Conservation (phyloP, 1,140 invertebrate genomes). For the Charaxes varanes region DNA sequence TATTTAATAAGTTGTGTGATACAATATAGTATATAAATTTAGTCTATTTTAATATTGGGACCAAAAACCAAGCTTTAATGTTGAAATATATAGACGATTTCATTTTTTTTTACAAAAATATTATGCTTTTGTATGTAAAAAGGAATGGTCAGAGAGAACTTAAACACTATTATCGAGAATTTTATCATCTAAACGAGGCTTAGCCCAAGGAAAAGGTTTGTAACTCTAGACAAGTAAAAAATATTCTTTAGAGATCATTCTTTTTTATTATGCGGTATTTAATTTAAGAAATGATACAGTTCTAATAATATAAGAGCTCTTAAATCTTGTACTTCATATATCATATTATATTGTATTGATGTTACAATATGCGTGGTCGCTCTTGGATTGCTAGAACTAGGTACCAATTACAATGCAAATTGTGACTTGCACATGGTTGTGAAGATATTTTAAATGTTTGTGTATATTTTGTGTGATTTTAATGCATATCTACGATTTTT, state of each 20-base stretch:
- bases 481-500: slow-evolving; percentile 2
- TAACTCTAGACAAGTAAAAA: no score
- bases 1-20: slow-evolving; percentile 55
- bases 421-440: slow-evolving; percentile 28
- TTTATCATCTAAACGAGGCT: no score
- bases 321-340: no score
- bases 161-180: not conserved
- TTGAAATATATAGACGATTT: slow-evolving; percentile 2
- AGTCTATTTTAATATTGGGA: slow-evolving; percentile 44
- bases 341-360: no score
- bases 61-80: slow-evolving; percentile 58
- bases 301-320: no score
- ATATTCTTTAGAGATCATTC: no score
- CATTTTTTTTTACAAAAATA: slow-evolving; percentile 1
- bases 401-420: slow-evolving; percentile 2
- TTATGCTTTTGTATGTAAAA: not conserved
- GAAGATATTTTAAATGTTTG: slow-evolving; percentile 11
- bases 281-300: no score
- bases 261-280: no score
- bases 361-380: no score
- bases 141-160: no score
- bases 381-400: no score
- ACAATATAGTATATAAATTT: slow-evolving; percentile 51
- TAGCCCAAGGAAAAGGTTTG: no score
- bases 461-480: slow-evolving; percentile 6